Conservation (phyloP, 1,140 invertebrate genomes). For the Halictus rubicundus region DNA sequence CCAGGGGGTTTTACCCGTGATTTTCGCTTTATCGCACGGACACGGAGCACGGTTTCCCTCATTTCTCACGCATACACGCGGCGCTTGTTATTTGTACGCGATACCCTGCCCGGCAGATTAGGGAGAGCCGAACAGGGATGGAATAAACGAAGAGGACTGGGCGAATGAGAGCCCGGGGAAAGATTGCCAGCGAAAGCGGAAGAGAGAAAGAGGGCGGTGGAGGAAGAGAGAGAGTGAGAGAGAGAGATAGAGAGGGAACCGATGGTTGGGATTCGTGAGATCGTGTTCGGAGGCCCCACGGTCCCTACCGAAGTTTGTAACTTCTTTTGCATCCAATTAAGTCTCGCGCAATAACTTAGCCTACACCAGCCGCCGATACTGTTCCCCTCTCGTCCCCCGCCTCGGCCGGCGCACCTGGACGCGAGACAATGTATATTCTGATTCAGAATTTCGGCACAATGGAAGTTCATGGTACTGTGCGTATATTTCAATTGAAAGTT, state of each 20-base stretch:
- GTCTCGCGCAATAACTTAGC: slow-evolving; percentile 68
- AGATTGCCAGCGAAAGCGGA: background rate
- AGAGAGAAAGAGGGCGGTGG: background rate
- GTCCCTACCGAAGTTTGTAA: slow-evolving; percentile 63
- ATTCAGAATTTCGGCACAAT: slow-evolving; percentile 57
- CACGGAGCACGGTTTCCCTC: no score
- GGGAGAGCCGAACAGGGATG: slow-evolving; percentile 1
- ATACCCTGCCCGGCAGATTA: slow-evolving; percentile 41
- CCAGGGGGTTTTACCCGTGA: background rate
- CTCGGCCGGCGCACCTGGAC: background rate
- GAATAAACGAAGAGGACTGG: background rate
- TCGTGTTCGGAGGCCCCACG: slow-evolving; percentile 52
- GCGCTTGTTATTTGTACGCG: slow-evolving; percentile 51
- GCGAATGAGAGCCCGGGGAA: no score
- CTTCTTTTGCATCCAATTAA: slow-evolving; percentile 70
- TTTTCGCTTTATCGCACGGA: slow-evolving; percentile 10
- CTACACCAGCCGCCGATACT: slow-evolving; percentile 46
- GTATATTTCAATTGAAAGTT: slow-evolving; percentile 44
- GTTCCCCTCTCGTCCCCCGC: background rate
- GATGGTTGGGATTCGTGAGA: slow-evolving; percentile 44
- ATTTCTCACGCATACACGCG: slow-evolving; percentile 7
- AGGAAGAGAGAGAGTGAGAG: background rate
- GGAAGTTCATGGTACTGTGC: slow-evolving; percentile 12
- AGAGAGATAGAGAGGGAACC: background rate
- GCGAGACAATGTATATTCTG: slow-evolving; percentile 51